Evolutionary conservation across 2,888 invertebrate species (phyloP).

Genomic region (Junonia oenone): DNA sequence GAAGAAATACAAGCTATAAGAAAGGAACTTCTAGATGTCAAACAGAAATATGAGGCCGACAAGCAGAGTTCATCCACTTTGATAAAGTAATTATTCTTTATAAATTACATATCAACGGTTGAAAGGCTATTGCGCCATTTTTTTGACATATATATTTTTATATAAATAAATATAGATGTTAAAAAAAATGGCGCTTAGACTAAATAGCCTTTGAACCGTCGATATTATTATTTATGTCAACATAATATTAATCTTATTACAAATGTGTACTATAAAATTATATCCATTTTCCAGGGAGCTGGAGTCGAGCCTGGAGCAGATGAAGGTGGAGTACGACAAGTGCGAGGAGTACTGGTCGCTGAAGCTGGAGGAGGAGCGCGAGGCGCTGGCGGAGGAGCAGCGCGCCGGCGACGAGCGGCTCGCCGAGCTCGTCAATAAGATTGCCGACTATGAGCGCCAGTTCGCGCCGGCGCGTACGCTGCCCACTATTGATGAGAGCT

Average conservation of each 20-base stretch:
- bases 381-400: conserved; percentile 86
- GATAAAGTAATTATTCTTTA: conserved; percentile 36
- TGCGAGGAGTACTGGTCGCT: conserved; percentile 93
- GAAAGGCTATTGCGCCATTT: too few species aligned
- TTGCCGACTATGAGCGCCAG: conserved; percentile 89
- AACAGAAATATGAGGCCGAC: conserved; percentile 51
- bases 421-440: conserved; percentile 63
- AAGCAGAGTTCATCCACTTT: conserved; percentile 48
- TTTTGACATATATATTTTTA: too few species aligned
- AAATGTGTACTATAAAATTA: too few species aligned
- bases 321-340: conserved; percentile 88
- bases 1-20: conserved; percentile 19
- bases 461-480: conserved; percentile 79
- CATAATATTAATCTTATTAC: too few species aligned
- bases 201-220: too few species aligned
- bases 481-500: conserved; percentile 88
- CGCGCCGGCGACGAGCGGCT: conserved; percentile 41
- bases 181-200: too few species aligned
- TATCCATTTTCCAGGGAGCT: too few species aligned
- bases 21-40: conserved; percentile 34
- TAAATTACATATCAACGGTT: too few species aligned
- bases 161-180: not conserved
- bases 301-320: conserved; percentile 85
- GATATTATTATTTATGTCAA: too few species aligned
- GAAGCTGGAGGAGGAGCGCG: conserved; percentile 88